Conservation (phyloP, 2,797 vertebrate genomes). For the Manis crassicaudata region DNA sequence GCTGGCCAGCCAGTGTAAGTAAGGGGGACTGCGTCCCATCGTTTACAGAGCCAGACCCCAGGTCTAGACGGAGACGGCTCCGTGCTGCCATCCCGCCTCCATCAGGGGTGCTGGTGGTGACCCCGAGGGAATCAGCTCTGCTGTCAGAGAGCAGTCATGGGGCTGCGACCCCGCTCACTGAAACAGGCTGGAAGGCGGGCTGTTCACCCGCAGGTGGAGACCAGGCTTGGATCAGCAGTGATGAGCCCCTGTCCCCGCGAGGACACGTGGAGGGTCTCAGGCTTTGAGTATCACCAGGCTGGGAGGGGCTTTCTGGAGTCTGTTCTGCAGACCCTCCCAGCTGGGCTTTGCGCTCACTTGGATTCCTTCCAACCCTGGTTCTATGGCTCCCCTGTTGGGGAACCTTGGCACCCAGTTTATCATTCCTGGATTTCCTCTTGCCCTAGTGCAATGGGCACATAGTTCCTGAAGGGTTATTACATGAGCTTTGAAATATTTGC, state of each 20-base stretch:
- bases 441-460: neutral
- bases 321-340: neutral
- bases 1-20: neutral
- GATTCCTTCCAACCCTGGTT: neutral
- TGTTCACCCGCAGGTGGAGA: neutral
- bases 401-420: neutral
- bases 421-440: neutral
- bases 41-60: neutral
- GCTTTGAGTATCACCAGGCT: neutral
- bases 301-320: neutral
- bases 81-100: fast-evolving
- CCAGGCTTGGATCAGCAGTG: neutral
- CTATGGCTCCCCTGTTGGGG: neutral
- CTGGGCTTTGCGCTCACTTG: neutral
- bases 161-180: fast-evolving
- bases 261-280: neutral
- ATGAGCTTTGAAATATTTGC: fast-evolving
- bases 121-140: neutral
- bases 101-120: neutral
- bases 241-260: too few species aligned
- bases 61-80: neutral
- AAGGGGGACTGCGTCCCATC: neutral
- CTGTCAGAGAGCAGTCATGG: neutral
- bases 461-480: too few species aligned
- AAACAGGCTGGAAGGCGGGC: neutral